A percentile compares a stretch with the other conserved stretches of the same genome.
phyloP scores from a whole-genome alignment of 2,113 vertebrate genomes.

The Arvicanthis niloticus region DNA sequence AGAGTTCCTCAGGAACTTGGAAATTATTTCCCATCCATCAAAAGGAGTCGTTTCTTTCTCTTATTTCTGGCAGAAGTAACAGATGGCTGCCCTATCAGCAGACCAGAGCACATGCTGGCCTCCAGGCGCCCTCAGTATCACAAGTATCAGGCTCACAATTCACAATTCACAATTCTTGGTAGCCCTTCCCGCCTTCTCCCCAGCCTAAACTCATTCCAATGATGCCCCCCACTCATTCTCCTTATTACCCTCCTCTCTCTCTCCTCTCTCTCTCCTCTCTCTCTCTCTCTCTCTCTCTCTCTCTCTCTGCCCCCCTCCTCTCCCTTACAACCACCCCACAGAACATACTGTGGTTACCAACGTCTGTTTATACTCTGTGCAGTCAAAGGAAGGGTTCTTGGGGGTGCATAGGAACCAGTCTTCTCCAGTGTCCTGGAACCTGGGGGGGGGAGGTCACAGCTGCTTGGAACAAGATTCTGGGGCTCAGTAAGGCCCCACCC shows the following conservation, averaged over 20 bases:
- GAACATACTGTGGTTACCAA: no score
- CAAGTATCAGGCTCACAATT: neutral
- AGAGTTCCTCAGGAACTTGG: neutral
- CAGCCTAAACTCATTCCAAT: neutral
- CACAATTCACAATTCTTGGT: neutral
- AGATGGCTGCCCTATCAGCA: neutral
- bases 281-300: neutral
- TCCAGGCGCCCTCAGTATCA: neutral
- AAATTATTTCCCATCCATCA: neutral
- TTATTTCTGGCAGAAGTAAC: neutral
- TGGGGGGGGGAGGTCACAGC: fast-evolving
- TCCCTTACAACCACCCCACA: neutral
- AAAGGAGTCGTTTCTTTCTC: neutral
- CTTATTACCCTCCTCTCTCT: neutral
- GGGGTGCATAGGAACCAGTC: neutral
- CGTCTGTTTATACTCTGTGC: no score
- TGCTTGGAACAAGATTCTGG: neutral
- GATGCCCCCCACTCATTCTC: no score
- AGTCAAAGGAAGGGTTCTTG: neutral
- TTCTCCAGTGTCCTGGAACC: neutral
- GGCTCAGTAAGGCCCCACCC: neutral
- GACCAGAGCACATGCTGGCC: neutral
- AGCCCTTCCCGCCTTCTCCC: neutral
- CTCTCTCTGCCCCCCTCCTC: neutral
- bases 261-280: neutral